Percentiles rank a stretch among this genome's conserved stretches.
Evolutionary conservation across 2,797 vertebrate genomes (phyloP).

Genomic region (Ibycter americanus): DNA sequence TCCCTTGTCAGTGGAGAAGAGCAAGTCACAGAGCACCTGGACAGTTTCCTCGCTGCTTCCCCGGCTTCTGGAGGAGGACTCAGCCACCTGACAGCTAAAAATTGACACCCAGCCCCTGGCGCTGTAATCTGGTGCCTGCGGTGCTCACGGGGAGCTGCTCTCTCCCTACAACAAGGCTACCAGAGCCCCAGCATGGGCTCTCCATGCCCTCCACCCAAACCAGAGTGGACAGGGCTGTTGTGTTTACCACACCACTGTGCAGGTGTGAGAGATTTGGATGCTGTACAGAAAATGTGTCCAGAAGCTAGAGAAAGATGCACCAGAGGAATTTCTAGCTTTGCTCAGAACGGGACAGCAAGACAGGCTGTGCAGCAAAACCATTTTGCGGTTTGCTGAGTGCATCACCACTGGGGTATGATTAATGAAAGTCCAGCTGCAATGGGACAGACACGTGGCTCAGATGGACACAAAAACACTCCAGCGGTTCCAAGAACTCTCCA

Average conservation of each 20-base stretch:
- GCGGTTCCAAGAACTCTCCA: not conserved
- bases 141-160: not conserved
- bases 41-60: not conserved
- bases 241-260: not conserved
- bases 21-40: not conserved
- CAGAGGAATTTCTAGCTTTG: not conserved
- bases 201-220: not conserved
- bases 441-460: not conserved
- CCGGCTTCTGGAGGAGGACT: not conserved
- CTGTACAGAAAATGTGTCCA: not conserved
- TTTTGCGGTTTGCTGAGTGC: not conserved
- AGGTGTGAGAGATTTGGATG: not conserved
- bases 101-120: not conserved
- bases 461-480: not conserved
- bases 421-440: not conserved
- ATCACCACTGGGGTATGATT: not conserved
- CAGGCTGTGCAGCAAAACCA: not conserved
- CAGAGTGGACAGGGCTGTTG: not conserved
- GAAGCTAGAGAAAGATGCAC: not conserved
- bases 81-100: not conserved
- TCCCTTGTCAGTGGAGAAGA: not conserved
- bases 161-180: not conserved
- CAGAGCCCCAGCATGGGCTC: not conserved
- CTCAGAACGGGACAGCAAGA: not conserved
- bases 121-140: not conserved